Evolutionary conservation across 2,888 invertebrate species (phyloP), one percentile per base, ranked within the genome.

Genomic region (Sminthurinus aureus): DNA sequence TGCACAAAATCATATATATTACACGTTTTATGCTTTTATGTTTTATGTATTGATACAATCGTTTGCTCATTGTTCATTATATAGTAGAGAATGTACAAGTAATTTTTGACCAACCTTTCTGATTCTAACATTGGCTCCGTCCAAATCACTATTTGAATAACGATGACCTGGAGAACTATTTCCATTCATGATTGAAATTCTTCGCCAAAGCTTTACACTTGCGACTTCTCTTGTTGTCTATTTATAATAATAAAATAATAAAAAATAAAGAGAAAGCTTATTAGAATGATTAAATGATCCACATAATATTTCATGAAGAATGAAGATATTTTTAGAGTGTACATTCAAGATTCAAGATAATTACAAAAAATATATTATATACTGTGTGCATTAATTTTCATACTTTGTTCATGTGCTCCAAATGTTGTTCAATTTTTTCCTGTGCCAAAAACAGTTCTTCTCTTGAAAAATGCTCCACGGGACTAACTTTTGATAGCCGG

Each of bases 341-440:
- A 15, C n/a, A n/a, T n/a, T 58, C 11, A 69, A 69, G n/a, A 69
- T 69, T 20, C 50, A 74, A 51, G 3, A 81, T 20, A 82, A n/a
- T 77, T 77, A n/a, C 12, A n/a, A 84, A 26, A 52, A 67, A 8
- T 26, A 13, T 73, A 51, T 52, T 74, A 8, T 66, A n/a, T 66
- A 8, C 4, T 26, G 71, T 26, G 20, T 2, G 9, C 15, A 58
- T 58, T 58, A 11, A 71, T 22, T 12, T 52, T n/a, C 15, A 89
- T 89, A 93, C 93, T 88, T 96, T 95, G 91, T 97, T 97, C 92
- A 98, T 98, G 90, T 97, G 96, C 90, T 96, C 96, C 88, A 98
- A 93, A 89, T 98, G 96, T 86, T 96, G 92, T 91, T 98, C 98
- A 85, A 98, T 96, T 91, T 96, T 96, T 89, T 96, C 94, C 90